phyloP scores from a whole-genome alignment of 2,888 invertebrate species.

The Trilocha varians region DNA sequence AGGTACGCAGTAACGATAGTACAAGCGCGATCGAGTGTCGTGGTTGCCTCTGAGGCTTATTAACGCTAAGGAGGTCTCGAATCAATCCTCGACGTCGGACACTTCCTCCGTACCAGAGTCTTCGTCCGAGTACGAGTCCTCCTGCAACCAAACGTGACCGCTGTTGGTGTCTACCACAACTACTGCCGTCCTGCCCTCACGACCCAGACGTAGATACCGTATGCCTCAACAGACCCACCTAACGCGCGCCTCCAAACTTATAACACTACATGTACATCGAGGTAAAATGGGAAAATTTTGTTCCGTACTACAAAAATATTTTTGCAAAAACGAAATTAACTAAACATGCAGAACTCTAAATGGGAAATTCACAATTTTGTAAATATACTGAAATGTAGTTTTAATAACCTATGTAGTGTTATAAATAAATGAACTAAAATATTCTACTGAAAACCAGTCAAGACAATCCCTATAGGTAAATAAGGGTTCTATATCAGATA shows the following conservation, averaged over 20 bases:
- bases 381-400: too few relatives aligned
- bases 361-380: too few relatives aligned
- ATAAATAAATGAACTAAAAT: too few relatives aligned
- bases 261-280: background rate
- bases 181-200: slow-evolving; percentile 35
- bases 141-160: slow-evolving; percentile 65
- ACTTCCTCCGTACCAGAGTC: slow-evolving; percentile 67
- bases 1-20: slow-evolving; percentile 15
- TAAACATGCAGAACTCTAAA: too few relatives aligned
- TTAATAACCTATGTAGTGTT: too few relatives aligned
- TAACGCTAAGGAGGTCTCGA: slow-evolving; percentile 35
- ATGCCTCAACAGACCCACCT: slow-evolving; percentile 14
- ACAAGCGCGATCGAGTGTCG: slow-evolving; percentile 14
- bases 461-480: too few relatives aligned
- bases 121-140: slow-evolving; percentile 68
- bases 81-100: slow-evolving; percentile 64
- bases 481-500: slow-evolving; percentile 23
- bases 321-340: slow-evolving; percentile 4
- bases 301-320: too few relatives aligned
- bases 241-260: background rate
- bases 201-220: slow-evolving; percentile 58
- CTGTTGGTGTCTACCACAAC: too few relatives aligned
- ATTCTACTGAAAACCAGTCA: too few relatives aligned
- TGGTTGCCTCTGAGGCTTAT: slow-evolving; percentile 20
- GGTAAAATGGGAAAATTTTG: too few relatives aligned